Evolutionary conservation across 2,888 invertebrate species (phyloP).

Genomic region (Neuroscelio doddi): DNA sequence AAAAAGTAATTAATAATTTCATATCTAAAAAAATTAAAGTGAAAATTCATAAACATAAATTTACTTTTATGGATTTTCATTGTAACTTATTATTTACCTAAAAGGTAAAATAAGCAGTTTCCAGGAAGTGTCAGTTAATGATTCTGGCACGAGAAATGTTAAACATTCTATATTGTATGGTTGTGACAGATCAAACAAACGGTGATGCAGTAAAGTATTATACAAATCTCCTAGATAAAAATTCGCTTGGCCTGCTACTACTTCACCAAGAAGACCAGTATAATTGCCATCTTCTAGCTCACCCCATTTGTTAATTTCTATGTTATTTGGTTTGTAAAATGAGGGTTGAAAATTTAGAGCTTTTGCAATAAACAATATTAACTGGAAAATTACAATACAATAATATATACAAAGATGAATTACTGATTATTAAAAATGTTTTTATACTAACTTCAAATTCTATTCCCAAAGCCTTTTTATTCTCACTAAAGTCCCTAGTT

Average conservation of each 20-base stretch:
- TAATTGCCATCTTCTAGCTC: slow-evolving; percentile 77
- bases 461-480: slow-evolving; percentile 72
- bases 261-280: slow-evolving; percentile 83
- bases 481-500: slow-evolving; percentile 1
- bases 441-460: slow-evolving; percentile 81
- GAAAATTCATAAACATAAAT: slow-evolving; percentile 12
- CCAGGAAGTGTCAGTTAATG: slow-evolving; percentile 87
- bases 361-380: slow-evolving; percentile 78
- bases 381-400: slow-evolving; percentile 70
- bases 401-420: too few species aligned
- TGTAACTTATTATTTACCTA: slow-evolving; percentile 76
- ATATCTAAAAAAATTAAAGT: slow-evolving; percentile 12
- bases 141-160: slow-evolving; percentile 88
- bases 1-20: too few species aligned
- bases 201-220: slow-evolving; percentile 80
- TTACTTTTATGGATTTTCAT: too few species aligned
- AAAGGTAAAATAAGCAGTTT: slow-evolving; percentile 87
- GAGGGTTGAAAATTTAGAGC: slow-evolving; percentile 82
- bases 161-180: slow-evolving; percentile 89
- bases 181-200: slow-evolving; percentile 81
- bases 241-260: slow-evolving; percentile 79
- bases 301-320: slow-evolving; percentile 81
- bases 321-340: slow-evolving; percentile 79
- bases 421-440: too few species aligned
- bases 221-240: slow-evolving; percentile 86